phyloP scores from a whole-genome alignment of 35 echinoderm and acorn worm species.

The Ophiothrix spiculata region DNA sequence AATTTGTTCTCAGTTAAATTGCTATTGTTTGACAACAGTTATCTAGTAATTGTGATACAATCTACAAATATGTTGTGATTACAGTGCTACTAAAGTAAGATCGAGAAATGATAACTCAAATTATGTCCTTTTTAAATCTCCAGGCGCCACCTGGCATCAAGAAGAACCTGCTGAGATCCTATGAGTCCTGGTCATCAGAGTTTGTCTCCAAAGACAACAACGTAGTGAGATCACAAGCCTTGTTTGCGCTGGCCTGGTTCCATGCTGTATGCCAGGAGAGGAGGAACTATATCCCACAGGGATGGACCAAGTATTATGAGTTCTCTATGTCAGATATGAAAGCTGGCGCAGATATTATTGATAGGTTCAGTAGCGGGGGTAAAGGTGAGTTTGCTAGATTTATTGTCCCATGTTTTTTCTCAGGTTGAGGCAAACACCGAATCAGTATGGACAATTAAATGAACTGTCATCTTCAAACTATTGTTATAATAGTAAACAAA shows the following conservation, averaged over 20 bases:
- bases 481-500: too few species aligned
- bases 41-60: too few species aligned
- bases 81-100: too few species aligned
- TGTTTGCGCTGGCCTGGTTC: slow-evolving; percentile 99
- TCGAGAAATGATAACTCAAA: too few species aligned
- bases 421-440: too few species aligned
- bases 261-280: slow-evolving; percentile 93
- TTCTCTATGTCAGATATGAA: slow-evolving; percentile 90
- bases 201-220: slow-evolving; percentile 90
- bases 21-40: too few species aligned
- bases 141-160: slow-evolving; percentile 97
- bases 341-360: slow-evolving; percentile 96
- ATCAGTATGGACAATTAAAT: too few species aligned
- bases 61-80: too few species aligned
- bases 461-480: too few species aligned
- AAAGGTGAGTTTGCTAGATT: slow-evolving; percentile 48
- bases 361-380: slow-evolving; percentile 57
- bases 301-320: slow-evolving; percentile 99
- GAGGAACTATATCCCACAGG: slow-evolving; percentile 95
- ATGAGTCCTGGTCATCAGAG: slow-evolving; percentile 91
- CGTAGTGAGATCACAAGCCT: slow-evolving; percentile 65
- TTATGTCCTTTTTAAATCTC: too few species aligned
- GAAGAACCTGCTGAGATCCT: slow-evolving; percentile 93
- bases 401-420: too few species aligned
- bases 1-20: too few species aligned